Conservation (phyloP, 37 sponge, comb jelly and placozoan species). For the Chondrilla cf. caribensis region DNA sequence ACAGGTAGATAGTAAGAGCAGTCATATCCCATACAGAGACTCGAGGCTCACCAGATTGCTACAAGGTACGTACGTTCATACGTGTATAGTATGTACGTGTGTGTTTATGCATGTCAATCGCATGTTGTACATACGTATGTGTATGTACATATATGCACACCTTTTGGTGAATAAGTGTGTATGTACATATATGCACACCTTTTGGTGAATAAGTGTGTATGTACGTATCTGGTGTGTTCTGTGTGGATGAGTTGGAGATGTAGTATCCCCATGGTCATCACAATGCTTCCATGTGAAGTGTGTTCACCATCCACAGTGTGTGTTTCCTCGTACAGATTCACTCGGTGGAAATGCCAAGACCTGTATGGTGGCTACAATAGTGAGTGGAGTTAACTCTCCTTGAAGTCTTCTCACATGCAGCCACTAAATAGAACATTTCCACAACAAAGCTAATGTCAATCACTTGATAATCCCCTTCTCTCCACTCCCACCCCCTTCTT, state of each 20-base stretch:
- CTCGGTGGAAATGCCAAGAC: constrained; percentile 97
- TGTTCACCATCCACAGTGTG: background rate
- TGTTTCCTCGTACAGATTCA: constrained; percentile 47
- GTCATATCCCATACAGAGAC: constrained; percentile 94
- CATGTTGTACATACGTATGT: too few species aligned
- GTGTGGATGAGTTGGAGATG: too few species aligned
- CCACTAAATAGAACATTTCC: too few species aligned
- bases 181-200: too few species aligned
- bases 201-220: too few species aligned
- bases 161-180: too few species aligned
- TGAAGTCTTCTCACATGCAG: too few species aligned
- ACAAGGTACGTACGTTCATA: constrained; percentile 41
- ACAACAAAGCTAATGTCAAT: background rate
- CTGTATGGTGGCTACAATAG: constrained; percentile 95
- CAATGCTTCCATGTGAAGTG: too few species aligned
- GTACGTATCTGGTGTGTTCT: too few species aligned
- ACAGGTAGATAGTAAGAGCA: constrained; percentile 85
- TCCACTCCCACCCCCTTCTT: background rate
- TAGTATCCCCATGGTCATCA: too few species aligned
- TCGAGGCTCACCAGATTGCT: constrained; percentile 94
- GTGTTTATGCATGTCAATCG: background rate
- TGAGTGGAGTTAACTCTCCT: constrained; percentile 30
- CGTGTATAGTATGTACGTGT: background rate
- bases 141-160: too few species aligned
- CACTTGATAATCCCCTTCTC: background rate